Evolutionary conservation across 2,888 invertebrate species (phyloP).

Genomic region (Leptodirus hochenwartii): DNA sequence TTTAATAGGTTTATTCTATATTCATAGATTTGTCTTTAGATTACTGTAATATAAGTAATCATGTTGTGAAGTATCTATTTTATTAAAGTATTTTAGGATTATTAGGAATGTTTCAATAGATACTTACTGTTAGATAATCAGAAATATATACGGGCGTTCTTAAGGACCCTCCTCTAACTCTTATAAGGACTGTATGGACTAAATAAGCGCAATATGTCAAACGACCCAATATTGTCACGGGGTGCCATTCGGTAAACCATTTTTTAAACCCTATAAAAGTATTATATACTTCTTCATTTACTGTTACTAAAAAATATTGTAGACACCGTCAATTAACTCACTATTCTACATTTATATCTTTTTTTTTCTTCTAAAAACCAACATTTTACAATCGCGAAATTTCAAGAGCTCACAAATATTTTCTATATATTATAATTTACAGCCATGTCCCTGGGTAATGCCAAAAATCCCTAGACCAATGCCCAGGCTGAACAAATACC

Average conservation of each 20-base stretch:
- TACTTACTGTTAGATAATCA: conserved; percentile 4
- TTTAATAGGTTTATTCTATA: no score
- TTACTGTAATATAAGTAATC: no score
- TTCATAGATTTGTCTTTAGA: no score
- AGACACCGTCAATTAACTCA: no score
- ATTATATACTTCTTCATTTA: neutral
- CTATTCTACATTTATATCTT: neutral
- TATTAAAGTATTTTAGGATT: no score
- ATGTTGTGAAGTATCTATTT: no score
- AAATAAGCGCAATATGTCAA: conserved; percentile 5
- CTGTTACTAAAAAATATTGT: no score
- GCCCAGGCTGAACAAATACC: conserved; percentile 24
- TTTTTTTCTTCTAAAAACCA: neutral
- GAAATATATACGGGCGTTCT: neutral
- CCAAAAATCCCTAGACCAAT: conserved; percentile 19
- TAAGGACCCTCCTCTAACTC: neutral
- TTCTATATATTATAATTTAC: conserved; percentile 16
- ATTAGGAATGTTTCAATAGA: no score
- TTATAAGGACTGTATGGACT: conserved; percentile 2
- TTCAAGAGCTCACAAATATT: neutral
- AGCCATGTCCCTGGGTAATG: conserved; percentile 21
- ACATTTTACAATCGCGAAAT: neutral
- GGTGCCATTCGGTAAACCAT: conserved; percentile 1
- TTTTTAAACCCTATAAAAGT: neutral
- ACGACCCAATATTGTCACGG: conserved; percentile 5